Base-by-base conservation (phyloP, 2,113 vertebrate species). In the Cyrtonyx montezumae region DNA sequence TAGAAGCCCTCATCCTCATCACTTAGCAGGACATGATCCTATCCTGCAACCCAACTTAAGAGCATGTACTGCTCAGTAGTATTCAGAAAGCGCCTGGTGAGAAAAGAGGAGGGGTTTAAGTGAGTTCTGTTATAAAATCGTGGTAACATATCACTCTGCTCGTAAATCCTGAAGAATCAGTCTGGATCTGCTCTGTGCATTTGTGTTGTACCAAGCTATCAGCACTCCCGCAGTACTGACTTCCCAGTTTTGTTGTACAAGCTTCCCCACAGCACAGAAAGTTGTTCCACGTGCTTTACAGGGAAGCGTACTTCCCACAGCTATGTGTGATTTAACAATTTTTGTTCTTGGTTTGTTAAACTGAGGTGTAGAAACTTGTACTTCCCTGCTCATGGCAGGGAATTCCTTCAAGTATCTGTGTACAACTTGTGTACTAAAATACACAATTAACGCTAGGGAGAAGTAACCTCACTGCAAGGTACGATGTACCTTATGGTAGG, bases 1-100 rank as follows among this genome's bases (percentile, higher is more conserved):
- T 34, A 21, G 34, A 75, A 70, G 51, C 69, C 36, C 10, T 23
- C 12, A 61, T 23, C 78, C 22, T 0, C 11, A 14, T 53, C 55
- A 30, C 11, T 23, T n/a, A 28, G 19, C 3, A 70, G 45, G 59
- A 46, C 21, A 4, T 10, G 10, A 17, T 43, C 9, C 34, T 23
- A 49, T 40, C 14, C 61, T 66, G 69, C 36, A 62, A 26, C 26
- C 22, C 58, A 45, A 1, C 1, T 4, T 49, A 23, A 0, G 0
- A 66, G 37, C 0, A 0, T 3, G n/a, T 30, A 16, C 59, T 1
- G 0, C 18, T 16, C 40, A 15, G 30, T 3, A 9, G 49, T 71
- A 71, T 55, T 67, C 75, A 48, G 34, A 32, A 73, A 58, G 7
- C 32, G 53, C 8, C 32, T 14, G 21, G 26, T 65, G 55, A 87